phyloP scores from a whole-genome alignment of 2,113 vertebrate genomes.

The Tupaia tana region DNA sequence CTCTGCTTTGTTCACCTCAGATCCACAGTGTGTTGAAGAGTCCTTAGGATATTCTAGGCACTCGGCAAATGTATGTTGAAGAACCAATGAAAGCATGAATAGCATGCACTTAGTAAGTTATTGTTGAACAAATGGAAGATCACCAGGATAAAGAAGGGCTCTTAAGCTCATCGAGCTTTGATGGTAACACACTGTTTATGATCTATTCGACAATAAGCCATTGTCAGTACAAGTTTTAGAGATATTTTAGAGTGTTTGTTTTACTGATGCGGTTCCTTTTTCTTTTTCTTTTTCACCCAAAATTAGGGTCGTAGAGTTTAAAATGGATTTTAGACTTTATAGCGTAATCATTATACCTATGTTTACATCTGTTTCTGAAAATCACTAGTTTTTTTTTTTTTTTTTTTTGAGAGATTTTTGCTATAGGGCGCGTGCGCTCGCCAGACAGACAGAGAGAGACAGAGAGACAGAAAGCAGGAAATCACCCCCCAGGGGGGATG shows the following conservation, averaged over 20 bases:
- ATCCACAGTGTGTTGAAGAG: not conserved
- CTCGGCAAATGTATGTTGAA: not conserved
- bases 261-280: not conserved
- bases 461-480: too few species aligned
- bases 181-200: not conserved
- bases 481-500: too few species aligned
- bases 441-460: too few species aligned
- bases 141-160: not conserved
- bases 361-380: not conserved
- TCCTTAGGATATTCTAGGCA: not conserved
- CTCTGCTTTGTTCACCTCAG: not conserved
- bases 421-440: too few species aligned
- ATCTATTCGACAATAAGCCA: not conserved
- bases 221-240: not conserved
- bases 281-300: not conserved
- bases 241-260: not conserved
- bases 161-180: not conserved
- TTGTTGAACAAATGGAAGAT: not conserved
- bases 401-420: too few species aligned
- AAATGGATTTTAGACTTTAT: not conserved
- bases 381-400: not conserved
- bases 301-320: not conserved
- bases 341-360: not conserved
- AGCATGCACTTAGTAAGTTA: not conserved
- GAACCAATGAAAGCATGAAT: not conserved